Evolutionary conservation across 2,113 vertebrate species (phyloP).

Genomic region (Rhinichthys klamathensis): DNA sequence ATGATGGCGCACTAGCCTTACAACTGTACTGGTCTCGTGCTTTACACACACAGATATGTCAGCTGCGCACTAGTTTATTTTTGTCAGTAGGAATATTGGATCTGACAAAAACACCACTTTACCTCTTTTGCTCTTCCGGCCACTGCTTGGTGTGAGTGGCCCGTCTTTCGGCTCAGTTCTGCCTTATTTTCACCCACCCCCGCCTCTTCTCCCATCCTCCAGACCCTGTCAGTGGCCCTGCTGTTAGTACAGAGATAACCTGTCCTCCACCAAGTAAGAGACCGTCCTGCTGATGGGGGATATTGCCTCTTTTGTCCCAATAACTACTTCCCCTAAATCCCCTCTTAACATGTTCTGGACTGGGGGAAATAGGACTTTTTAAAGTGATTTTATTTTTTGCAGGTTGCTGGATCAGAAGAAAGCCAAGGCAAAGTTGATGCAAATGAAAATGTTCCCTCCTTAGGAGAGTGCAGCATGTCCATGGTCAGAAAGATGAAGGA

Average conservation of each 20-base stretch:
- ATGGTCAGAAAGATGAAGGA: constrained; percentile 31
- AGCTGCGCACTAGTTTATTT: constrained; percentile 63
- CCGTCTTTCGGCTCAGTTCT: constrained; percentile 42
- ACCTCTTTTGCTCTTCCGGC: constrained; percentile 16
- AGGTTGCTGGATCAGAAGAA: constrained; percentile 67
- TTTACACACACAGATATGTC: constrained; percentile 28
- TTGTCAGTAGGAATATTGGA: constrained; percentile 67
- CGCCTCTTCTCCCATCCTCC: constrained; percentile 45
- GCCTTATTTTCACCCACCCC: constrained; percentile 49
- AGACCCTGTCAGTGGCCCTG: constrained; percentile 63
- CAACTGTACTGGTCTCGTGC: constrained; percentile 36
- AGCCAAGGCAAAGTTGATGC: constrained; percentile 64
- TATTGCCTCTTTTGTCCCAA: constrained; percentile 80
- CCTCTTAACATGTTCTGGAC: constrained; percentile 75
- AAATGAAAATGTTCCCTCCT: constrained; percentile 66
- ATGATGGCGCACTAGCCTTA: background rate
- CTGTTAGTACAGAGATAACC: constrained; percentile 79
- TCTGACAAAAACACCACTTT: constrained; percentile 61
- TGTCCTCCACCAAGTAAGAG: constrained; percentile 69
- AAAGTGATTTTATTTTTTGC: constrained; percentile 63
- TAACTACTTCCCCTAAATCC: constrained; percentile 79
- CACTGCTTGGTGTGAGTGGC: constrained; percentile 46
- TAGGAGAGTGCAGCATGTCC: constrained; percentile 22
- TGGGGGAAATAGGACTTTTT: constrained; percentile 67
- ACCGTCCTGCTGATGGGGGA: constrained; percentile 75